Percentiles rank a stretch among this genome's conserved stretches.
These are phyloP conservation scores for Casuarius casuarius DNA, from an alignment of 2,113 vertebrate species.

Conservation along the genomic window DNA sequence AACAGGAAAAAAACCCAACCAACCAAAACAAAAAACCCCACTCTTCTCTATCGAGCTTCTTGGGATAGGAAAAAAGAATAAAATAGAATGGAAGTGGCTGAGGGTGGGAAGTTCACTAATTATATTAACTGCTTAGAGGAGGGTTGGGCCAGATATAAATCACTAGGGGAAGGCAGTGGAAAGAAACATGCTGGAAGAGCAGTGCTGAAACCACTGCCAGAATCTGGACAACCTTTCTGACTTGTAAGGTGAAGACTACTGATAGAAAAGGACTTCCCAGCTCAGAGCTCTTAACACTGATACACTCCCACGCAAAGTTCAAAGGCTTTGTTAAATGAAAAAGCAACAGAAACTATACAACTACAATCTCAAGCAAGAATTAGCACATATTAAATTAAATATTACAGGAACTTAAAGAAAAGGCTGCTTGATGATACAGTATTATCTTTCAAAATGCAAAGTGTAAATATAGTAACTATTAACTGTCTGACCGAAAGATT, in stretches of 20 bases:
- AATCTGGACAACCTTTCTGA: background rate
- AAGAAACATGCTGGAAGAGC: background rate
- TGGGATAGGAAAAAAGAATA: background rate
- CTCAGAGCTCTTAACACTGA: background rate
- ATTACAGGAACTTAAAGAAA: background rate
- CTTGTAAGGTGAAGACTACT: background rate
- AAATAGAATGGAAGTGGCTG: background rate
- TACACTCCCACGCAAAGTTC: background rate
- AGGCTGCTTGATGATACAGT: background rate
- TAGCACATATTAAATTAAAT: background rate
- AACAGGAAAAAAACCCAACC: background rate
- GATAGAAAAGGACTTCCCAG: background rate
- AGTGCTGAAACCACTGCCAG: background rate
- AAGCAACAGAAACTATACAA: background rate
- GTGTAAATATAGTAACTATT: background rate
- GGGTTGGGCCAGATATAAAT: background rate
- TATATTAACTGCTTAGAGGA: background rate
- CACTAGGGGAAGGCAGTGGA: background rate
- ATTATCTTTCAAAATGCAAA: conserved; percentile 5
- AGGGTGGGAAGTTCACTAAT: background rate
- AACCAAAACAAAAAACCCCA: background rate
- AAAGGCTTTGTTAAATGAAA: background rate
- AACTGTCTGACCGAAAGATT: background rate
- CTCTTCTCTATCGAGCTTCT: background rate
- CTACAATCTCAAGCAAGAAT: background rate